Evolutionary conservation across 2,797 vertebrate genomes (phyloP), one percentile per base, ranked within the genome.

Genomic region (Betta splendens): DNA sequence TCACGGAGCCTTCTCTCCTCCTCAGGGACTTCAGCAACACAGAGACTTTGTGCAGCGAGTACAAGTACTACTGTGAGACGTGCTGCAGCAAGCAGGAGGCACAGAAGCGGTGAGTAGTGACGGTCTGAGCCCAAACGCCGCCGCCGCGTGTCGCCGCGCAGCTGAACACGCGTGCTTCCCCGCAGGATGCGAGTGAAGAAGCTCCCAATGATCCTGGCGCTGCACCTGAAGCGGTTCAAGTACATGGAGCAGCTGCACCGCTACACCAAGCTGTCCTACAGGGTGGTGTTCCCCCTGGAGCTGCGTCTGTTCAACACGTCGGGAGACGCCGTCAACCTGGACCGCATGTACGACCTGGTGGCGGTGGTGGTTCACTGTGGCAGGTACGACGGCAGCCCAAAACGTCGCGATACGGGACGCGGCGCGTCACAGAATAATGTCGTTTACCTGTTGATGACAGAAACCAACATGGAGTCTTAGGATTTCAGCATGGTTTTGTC

Each of bases 1-100:
- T 8, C 7, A 4, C 49, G 45, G 16, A 61, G 42, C n/a, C 17
- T 25, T 16, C 56, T 76, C 28, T 80, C 37, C 37, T 51, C 69
- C 64, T 25, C 92, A 98, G 96, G 92, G 97, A 97, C 87, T 98
- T 98, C 93, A 98, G 97, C 75, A 98, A 98, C 92, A 98, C 97
- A 66, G 96, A 98, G 92, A 98, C 97, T 0, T 83, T 98, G 88
- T 98, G 96, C 74, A 98, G 97, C 64, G 97, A 98, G 85, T 96
- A 98, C 87, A 98, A 98, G 81, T 98, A 98, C 89, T 98, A 98
- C 91, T 98, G 97, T 89, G 97, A 98, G 87, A 93, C 90, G 1
- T 98, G 97, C 91, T 98, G 97, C 92, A 98, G 97, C 90, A 98
- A 98, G 81, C 97, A 98, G 83, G 97, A 98, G 79, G 97, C 97